Percentiles rank a stretch among this genome's conserved stretches.
Evolutionary conservation across 1,140 invertebrate genomes (phyloP).

Genomic region (Saccostrea glomerata): DNA sequence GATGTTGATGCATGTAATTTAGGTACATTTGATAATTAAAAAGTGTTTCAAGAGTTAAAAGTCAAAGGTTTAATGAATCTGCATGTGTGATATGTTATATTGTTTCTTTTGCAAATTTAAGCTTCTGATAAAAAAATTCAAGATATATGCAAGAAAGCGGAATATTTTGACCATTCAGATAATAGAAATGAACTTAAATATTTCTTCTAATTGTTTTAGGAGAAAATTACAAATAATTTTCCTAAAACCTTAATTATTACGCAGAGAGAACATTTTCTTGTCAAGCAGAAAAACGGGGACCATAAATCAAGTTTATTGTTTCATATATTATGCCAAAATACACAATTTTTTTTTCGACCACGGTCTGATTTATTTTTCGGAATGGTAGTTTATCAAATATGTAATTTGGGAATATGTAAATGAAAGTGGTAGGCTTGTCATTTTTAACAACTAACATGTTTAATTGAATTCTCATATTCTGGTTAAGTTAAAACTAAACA

Average conservation of each 20-base stretch:
- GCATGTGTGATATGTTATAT: too few species aligned
- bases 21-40: neutral
- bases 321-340: conserved; percentile 38
- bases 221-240: neutral
- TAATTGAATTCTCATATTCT: conserved; percentile 29
- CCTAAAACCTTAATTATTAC: conserved; percentile 12
- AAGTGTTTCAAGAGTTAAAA: neutral
- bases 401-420: conserved; percentile 32
- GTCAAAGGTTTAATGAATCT: neutral
- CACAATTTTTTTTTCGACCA: conserved; percentile 21
- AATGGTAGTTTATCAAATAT: conserved; percentile 34
- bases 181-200: too few species aligned
- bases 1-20: neutral
- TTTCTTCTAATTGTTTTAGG: neutral
- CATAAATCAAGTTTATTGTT: conserved; percentile 32
- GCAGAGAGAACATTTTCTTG: neutral
- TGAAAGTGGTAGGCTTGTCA: conserved; percentile 32
- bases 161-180: too few species aligned
- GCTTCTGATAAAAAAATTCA: too few species aligned
- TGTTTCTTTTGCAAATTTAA: too few species aligned
- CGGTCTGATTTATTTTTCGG: conserved; percentile 14
- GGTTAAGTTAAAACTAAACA: conserved; percentile 14
- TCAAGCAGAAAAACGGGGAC: neutral
- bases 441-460: conserved; percentile 25
- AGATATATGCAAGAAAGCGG: too few species aligned